Base-by-base conservation (phyloP, 1,140 invertebrate genomes). In the Nymphalis io region DNA sequence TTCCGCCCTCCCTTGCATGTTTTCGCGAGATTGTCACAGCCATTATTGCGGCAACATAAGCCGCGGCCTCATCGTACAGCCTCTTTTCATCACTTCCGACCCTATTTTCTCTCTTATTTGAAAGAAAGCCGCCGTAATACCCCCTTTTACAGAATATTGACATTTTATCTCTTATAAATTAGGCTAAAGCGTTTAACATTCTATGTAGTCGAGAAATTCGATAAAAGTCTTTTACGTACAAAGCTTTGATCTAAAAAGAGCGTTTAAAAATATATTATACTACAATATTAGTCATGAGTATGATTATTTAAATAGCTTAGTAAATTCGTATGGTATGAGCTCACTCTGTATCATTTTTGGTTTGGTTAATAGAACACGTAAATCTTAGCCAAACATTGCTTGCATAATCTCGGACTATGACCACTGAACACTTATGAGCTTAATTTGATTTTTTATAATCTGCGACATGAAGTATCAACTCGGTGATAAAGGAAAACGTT, bases 111-210 rank as follows among this genome's bases (percentile, higher is more conserved):
- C 51, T 16, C 23, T 27, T 15, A 12, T 55, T 55, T 5, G 13
- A 23, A 55, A 8, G 10, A 53, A 53, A 53, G 12, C 48, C 51
- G 23, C 21, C 21, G 13, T 55, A 55, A 27, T 51, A 51, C 46
- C 18, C 51, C 13, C 51, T 55, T 15, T 13, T 55, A 27, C 51
- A n/a, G 51, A 51, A 51, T 51, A 51, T 51, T 51, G 46, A 20
- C n/a, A n/a, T 51, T 51, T 51, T 20, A 51, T 51, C 46, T 51
- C 16, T 51, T 20, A 51, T 51, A 51, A 12, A 51, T 51, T 51
- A 51, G 16, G 20, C 16, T 51, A 20, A 51, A 10, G 46, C 16
- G 10, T 51, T 51, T 51, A 51, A 46, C 20, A 51, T 51, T 51
- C 42, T 16, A 6, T 20, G 20, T 12, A 12, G 46, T 51, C 16